Evolutionary conservation across 1,140 invertebrate species (phyloP), one percentile per base, ranked within the genome.

Genomic region (Trachelipus rathkii): DNA sequence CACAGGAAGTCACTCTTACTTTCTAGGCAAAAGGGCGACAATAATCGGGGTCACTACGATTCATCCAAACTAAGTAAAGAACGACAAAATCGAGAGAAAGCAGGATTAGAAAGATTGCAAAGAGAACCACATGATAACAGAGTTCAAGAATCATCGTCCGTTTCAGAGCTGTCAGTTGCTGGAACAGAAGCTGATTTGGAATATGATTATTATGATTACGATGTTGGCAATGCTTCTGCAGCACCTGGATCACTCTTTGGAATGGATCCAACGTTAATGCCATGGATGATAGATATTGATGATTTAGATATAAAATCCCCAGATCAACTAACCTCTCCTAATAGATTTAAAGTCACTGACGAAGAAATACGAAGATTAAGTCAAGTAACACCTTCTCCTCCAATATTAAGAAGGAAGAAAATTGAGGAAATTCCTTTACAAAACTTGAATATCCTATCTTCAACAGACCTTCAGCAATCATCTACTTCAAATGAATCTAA

Each of bases 141-240:
- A 15, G 50, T 60, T 60, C 11, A 8, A 60, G 50, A 13, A 60
- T 60, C 50, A 13, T 1, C 50, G 11, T 79, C 78, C 24, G 76
- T 89, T 0, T 94, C 92, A 0, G 92, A 94, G 81, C 90, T 92
- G 77, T 93, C 92, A 68, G 84, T 93, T n/a, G 88, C 88, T 0
- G 90, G 88, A 24, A 88, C 88, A 66, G 91, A 91, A 60, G 87
- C 87, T 6, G 93, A 94, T 82, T 86, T 94, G 74, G 92, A 95
- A 84, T 86, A 94, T 53, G 93, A 95, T 83, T 95, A 95, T 82
- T 95, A 95, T 82, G 93, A 95, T 84, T 95, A 95, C 81, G 92
- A 94, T 84, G 89, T 91, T 69, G 91, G 90, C 77, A 89, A 89
- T 84, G 89, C 91, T 73, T 91, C 91, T 69, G 91, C 92, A 5